phyloP scores from a whole-genome alignment of 2,797 vertebrate genomes.

The Calcarius lapponicus region DNA sequence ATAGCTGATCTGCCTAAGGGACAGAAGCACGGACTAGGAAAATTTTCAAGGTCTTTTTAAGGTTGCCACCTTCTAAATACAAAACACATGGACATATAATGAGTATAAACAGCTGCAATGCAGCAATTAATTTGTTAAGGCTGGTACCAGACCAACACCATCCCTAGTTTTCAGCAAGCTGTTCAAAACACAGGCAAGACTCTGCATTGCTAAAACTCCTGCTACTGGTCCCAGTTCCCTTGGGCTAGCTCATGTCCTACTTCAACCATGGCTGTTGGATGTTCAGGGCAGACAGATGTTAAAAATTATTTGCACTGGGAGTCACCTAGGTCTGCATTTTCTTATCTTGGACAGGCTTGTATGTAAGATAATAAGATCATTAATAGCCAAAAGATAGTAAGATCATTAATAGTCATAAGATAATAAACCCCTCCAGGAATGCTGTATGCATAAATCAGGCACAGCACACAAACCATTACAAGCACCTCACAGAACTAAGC shows the following conservation, averaged over 20 bases:
- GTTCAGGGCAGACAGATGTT: not conserved
- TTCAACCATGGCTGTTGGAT: not conserved
- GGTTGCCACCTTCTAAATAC: conserved; percentile 9
- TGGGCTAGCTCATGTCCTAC: not conserved
- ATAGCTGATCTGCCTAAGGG: not conserved
- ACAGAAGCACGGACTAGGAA: not conserved
- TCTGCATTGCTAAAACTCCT: not conserved
- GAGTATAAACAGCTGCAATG: not conserved
- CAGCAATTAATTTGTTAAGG: not conserved
- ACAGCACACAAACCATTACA: not conserved
- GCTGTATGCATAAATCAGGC: not conserved
- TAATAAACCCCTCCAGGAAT: not conserved
- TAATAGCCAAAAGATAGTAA: not conserved
- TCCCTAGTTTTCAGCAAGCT: not conserved
- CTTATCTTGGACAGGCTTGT: not conserved
- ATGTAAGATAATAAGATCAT: not conserved
- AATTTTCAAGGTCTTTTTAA: conserved; percentile 50
- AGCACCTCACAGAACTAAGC: not conserved
- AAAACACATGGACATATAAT: not conserved
- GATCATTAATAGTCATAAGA: not conserved
- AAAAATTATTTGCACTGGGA: not conserved
- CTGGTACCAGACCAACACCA: not conserved
- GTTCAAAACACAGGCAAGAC: not conserved
- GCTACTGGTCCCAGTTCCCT: not conserved
- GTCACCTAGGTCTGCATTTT: not conserved